Percentiles rank a stretch among this genome's conserved stretches.
Conservation (phyloP, 2,797 vertebrate genomes). For the Bradypodion pumilum region DNA sequence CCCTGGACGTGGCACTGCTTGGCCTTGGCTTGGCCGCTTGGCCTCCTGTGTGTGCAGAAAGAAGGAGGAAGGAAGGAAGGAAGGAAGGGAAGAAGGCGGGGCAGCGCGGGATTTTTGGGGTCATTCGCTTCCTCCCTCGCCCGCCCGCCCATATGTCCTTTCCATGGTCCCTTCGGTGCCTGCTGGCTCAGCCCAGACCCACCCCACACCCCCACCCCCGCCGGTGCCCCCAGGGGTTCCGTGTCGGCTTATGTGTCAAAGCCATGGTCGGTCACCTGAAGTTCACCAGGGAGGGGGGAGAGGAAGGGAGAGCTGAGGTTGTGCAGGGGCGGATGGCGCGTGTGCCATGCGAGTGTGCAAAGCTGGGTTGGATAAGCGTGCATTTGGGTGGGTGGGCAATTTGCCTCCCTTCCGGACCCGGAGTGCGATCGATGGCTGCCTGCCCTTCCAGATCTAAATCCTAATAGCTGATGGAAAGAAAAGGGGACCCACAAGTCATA, state of each 20-base stretch:
- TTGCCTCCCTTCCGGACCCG: conserved; percentile 73
- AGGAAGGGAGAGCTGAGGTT: conserved; percentile 66
- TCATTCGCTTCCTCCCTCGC: conserved; percentile 38
- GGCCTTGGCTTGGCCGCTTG: not conserved
- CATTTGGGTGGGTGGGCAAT: not conserved
- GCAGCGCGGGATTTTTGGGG: conserved; percentile 62
- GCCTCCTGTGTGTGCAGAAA: not conserved
- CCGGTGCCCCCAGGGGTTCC: conserved; percentile 71
- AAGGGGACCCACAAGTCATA: conserved; percentile 22
- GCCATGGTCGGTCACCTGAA: conserved; percentile 96
- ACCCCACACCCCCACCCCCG: conserved; percentile 77
- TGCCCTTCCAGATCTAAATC: conserved; percentile 32
- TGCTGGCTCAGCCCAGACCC: conserved; percentile 62
- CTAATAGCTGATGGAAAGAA: conserved; percentile 21
- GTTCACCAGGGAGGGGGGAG: conserved; percentile 83
- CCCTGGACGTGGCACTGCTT: not conserved
- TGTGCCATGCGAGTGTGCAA: conserved; percentile 75
- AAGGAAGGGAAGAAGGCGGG: conserved; percentile 38
- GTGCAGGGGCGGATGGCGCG: conserved; percentile 67
- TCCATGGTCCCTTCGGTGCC: conserved; percentile 42
- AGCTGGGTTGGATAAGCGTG: not conserved
- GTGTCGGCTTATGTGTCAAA: conserved; percentile 78
- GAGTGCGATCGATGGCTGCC: conserved; percentile 82
- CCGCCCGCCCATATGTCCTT: conserved; percentile 40
- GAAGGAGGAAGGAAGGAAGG: conserved; percentile 39